Base-by-base conservation (phyloP, 2,797 vertebrate species). In the Sebastolobus altivelis region DNA sequence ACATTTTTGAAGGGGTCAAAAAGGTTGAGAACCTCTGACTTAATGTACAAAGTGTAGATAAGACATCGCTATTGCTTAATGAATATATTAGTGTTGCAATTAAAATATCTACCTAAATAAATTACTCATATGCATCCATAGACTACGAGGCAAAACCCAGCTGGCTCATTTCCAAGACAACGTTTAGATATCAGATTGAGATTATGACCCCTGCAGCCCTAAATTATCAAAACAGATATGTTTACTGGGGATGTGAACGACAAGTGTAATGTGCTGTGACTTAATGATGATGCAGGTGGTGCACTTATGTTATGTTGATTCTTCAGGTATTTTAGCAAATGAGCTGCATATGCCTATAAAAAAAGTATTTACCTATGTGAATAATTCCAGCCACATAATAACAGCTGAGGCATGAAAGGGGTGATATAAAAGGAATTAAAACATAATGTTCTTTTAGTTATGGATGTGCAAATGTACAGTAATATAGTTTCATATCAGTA, bases 221-320 rank as follows among this genome's bases (percentile, higher is more conserved):
- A 8, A 59, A 29, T 33, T 69, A 46, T 72, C 40, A 9, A 5
- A 18, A 55, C 6, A 60, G 38, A 40, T 55, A 55, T 49, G 40
- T 78, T 71, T 37, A 46, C 43, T 46, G 43, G 43, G 43, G 16
- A 46, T 46, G 16, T 52, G 73, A 82, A 72, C 46, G n/a, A 52
- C 25, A n/a, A 46, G 60, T 35, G 63, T 31, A 72, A 85, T 76
- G 70, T 40, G 27, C 77, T 66, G 75, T 72, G 75, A 80, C 10
- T 7, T 67, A 33, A 83, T 46, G 6, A 72, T 54, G 43, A 61
- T 46, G 33, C 77, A 77, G 65, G 61, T 65, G 65, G 72, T 78
- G 72, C 27, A 8, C 59, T 86, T 63, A 65, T 65, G 37, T 59
- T 80, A 87, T 46, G 46, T 77, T 58, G 65, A 80, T 68, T 79